These are phyloP conservation scores for Cerastis rubricosa DNA, from an alignment of 2,888 invertebrate species.

Conservation along the genomic window DNA sequence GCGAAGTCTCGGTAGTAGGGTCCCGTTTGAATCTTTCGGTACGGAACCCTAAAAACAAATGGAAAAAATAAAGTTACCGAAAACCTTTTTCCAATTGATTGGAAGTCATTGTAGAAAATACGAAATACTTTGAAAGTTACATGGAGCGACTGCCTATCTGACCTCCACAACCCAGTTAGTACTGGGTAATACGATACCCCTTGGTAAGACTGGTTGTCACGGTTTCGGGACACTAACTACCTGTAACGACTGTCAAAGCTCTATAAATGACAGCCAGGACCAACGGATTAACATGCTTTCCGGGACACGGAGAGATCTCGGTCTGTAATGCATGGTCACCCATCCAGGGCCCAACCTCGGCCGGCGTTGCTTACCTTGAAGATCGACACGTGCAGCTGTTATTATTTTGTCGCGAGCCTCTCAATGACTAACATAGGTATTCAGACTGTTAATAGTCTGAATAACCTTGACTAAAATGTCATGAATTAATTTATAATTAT, in stretches of 20 bases:
- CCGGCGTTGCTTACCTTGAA: not conserved
- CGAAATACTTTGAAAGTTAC: too few relatives aligned
- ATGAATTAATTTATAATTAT: not conserved
- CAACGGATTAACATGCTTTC: not conserved
- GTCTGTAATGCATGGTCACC: not conserved
- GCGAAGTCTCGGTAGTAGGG: too few relatives aligned
- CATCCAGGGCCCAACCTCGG: not conserved
- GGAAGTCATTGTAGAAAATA: too few relatives aligned
- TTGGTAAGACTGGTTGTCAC: not conserved
- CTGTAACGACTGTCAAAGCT: not conserved
- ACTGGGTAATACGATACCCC: not conserved
- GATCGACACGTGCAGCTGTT: not conserved
- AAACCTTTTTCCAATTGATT: too few relatives aligned
- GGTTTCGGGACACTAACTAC: not conserved
- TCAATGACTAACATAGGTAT: not conserved
- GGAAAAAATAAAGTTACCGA: too few relatives aligned
- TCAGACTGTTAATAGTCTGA: not conserved
- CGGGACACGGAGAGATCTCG: not conserved
- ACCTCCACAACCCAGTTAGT: not conserved
- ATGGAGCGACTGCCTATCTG: not conserved
- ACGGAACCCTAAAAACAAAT: too few relatives aligned
- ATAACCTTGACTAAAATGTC: conserved; percentile 10
- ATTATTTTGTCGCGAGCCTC: not conserved
- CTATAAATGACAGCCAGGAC: not conserved
- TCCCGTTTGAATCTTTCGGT: too few relatives aligned